These are phyloP conservation scores for Melanostigma gelatinosum DNA, from an alignment of 2,113 vertebrate species.

Conservation along the genomic window DNA sequence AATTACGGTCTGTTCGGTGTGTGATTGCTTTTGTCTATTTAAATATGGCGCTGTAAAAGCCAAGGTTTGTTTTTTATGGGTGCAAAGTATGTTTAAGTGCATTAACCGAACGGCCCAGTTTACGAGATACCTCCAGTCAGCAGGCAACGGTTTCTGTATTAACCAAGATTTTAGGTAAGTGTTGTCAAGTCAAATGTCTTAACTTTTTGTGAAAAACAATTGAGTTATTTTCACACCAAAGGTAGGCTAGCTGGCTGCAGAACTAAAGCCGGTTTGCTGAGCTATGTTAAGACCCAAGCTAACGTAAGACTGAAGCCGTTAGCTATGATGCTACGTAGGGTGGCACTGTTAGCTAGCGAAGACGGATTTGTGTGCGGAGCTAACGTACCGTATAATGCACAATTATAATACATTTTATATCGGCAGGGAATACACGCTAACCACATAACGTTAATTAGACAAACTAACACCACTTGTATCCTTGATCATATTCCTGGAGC, in stretches of 20 bases:
- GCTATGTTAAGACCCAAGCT: constrained; percentile 19
- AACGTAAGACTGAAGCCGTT: neutral
- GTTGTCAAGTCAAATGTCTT: neutral
- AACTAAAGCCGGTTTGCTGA: constrained; percentile 50
- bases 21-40: constrained; percentile 62
- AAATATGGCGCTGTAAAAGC: constrained; percentile 78
- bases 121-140: constrained; percentile 54
- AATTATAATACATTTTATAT: neutral
- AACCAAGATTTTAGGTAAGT: constrained; percentile 69
- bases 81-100: constrained; percentile 82
- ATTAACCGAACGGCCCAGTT: constrained; percentile 74
- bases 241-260: constrained; percentile 10
- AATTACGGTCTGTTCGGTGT: neutral
- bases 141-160: constrained; percentile 35
- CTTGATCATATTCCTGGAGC: neutral
- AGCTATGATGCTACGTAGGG: constrained; percentile 33
- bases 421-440: neutral
- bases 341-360: neutral
- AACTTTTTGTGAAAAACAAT: neutral
- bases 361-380: neutral
- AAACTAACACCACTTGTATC: too few relatives aligned
- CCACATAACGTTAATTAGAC: neutral
- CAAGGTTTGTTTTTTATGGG: constrained; percentile 70
- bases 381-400: fast-evolving
- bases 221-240: neutral